Conservation (phyloP, 2,797 vertebrate species). For the Leuciscus waleckii region DNA sequence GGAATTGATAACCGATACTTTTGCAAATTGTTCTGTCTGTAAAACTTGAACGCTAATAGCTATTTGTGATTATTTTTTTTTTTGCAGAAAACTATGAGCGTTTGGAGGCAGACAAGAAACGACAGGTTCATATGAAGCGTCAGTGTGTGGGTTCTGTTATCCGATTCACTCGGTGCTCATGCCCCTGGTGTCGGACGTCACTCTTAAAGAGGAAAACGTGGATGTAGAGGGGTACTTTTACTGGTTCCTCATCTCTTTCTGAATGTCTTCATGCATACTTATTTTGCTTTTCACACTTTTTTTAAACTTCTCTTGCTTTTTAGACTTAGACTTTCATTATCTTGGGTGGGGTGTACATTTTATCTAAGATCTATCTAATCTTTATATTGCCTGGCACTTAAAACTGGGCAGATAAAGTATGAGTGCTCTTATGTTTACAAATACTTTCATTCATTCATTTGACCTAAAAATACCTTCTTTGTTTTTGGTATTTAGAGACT, state of each 20-base stretch:
- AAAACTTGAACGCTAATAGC: neutral
- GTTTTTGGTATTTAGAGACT: neutral
- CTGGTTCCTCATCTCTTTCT: neutral
- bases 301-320: neutral
- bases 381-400: neutral
- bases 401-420: neutral
- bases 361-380: neutral
- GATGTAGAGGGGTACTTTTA: constrained; percentile 89
- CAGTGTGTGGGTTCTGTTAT: constrained; percentile 89
- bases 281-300: neutral
- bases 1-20: constrained; percentile 27
- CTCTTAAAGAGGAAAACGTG: constrained; percentile 91
- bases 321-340: constrained; percentile 15
- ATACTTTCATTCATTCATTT: neutral
- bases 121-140: constrained; percentile 92
- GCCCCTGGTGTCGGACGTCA: constrained; percentile 84
- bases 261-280: neutral
- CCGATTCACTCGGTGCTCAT: constrained; percentile 91
- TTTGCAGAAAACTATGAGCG: constrained; percentile 92
- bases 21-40: neutral
- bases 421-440: neutral
- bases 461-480: neutral
- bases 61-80: neutral
- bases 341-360: neutral
- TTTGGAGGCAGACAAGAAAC: constrained; percentile 95